These are phyloP conservation scores for Heteromurus nitidus DNA, from an alignment of 2,888 invertebrate genomes.

Conservation along the genomic window DNA sequence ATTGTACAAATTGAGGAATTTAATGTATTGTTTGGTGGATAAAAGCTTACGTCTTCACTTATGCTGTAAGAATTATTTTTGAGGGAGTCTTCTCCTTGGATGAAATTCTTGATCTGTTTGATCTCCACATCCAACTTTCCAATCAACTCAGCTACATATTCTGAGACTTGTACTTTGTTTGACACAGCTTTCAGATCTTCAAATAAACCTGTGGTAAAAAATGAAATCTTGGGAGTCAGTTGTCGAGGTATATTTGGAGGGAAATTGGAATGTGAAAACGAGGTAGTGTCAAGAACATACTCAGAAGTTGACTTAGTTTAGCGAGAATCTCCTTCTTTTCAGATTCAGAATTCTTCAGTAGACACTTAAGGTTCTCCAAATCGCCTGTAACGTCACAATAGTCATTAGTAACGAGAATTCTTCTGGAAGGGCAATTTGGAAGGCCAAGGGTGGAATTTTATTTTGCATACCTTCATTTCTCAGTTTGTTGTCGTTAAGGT, in stretches of 20 bases:
- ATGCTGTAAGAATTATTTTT: constrained; percentile 71
- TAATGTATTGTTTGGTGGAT: too few relatives aligned
- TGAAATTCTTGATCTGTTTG: constrained; percentile 72
- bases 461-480: constrained; percentile 45
- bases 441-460: not conserved
- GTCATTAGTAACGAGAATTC: not conserved
- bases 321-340: constrained; percentile 75
- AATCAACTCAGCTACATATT: constrained; percentile 72
- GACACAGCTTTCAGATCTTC: constrained; percentile 73
- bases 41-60: constrained; percentile 67
- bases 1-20: too few relatives aligned
- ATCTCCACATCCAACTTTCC: constrained; percentile 72
- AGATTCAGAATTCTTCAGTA: constrained; percentile 75
- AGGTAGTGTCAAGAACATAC: constrained; percentile 75
- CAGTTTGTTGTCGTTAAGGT: constrained; percentile 61
- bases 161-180: constrained; percentile 72
- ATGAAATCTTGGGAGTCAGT: too few relatives aligned
- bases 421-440: not conserved
- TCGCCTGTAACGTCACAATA: too few relatives aligned
- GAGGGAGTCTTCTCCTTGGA: constrained; percentile 68
- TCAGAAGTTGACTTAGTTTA: constrained; percentile 75
- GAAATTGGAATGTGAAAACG: too few relatives aligned
- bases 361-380: constrained; percentile 74
- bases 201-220: constrained; percentile 67
- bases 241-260: too few relatives aligned